Evolutionary conservation across 2,113 vertebrate genomes (phyloP).

Genomic region (Nothocercus julius): DNA sequence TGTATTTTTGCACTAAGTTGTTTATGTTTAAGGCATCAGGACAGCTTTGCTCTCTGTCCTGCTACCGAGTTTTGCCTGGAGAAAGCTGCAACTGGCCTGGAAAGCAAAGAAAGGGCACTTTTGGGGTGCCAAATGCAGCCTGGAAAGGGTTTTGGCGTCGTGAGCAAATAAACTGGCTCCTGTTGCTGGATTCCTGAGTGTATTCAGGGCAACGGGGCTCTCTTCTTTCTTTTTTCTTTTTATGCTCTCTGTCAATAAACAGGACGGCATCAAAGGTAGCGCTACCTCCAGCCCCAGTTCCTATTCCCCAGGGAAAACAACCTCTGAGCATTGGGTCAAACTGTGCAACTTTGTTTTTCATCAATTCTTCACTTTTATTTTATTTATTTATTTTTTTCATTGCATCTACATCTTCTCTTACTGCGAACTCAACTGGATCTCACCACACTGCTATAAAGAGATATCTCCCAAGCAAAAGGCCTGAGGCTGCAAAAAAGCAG

Average conservation of each 20-base stretch:
- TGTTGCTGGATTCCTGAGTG: slow-evolving; percentile 42
- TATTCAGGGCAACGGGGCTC: slow-evolving; percentile 14
- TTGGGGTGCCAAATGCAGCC: background rate
- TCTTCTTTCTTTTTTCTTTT: background rate
- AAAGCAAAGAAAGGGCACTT: slow-evolving; percentile 19
- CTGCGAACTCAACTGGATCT: background rate
- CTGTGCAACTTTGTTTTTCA: background rate
- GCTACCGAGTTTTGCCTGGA: background rate
- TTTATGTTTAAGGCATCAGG: background rate
- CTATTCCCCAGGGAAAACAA: background rate
- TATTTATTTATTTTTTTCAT: background rate
- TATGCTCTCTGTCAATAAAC: slow-evolving; percentile 31
- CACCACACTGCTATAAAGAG: background rate
- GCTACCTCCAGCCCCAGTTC: background rate
- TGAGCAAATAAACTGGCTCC: slow-evolving; percentile 41
- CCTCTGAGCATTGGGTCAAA: background rate
- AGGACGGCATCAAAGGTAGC: slow-evolving; percentile 19
- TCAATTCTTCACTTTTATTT: background rate
- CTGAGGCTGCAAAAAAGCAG: background rate
- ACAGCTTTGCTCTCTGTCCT: background rate
- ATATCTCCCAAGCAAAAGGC: too few relatives aligned
- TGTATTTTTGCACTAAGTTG: background rate
- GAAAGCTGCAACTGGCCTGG: background rate
- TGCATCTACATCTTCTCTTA: background rate
- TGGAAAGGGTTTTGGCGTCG: slow-evolving; percentile 18